Percentiles rank a stretch among this genome's conserved stretches.
phyloP scores from a whole-genome alignment of 2,113 vertebrate genomes.

The Ptyas mucosa region DNA sequence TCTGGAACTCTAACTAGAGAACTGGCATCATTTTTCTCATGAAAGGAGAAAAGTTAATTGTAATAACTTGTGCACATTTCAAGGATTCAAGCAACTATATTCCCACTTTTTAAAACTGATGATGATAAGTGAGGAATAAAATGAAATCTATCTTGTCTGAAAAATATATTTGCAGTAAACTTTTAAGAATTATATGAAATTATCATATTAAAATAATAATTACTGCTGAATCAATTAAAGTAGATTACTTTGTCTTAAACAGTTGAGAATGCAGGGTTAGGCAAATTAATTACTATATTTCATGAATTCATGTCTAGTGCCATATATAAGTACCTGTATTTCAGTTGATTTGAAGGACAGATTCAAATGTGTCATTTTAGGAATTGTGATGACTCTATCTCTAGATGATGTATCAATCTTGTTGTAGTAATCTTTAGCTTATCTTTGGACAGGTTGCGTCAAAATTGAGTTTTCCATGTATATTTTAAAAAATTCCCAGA shows the following conservation, averaged over 20 bases:
- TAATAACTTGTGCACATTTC: not conserved
- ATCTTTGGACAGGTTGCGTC: conserved; percentile 1
- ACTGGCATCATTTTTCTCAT: not conserved
- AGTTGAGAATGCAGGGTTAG: accelerated
- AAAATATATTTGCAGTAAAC: not conserved
- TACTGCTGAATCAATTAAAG: no score
- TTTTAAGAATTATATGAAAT: not conserved
- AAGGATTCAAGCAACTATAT: not conserved
- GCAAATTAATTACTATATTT: not conserved
- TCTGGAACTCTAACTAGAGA: not conserved
- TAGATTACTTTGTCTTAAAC: not conserved
- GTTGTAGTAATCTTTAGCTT: not conserved
- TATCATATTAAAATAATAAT: not conserved
- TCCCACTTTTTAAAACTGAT: not conserved
- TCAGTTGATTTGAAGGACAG: not conserved
- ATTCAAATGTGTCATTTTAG: not conserved
- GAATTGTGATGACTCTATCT: not conserved
- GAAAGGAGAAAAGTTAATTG: not conserved
- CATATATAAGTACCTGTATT: not conserved
- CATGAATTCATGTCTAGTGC: not conserved
- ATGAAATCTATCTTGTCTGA: not conserved
- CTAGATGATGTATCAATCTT: not conserved
- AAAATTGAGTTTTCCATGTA: not conserved
- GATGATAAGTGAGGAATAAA: not conserved
- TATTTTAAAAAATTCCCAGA: not conserved